Evolutionary conservation across 2,888 invertebrate species (phyloP), one percentile per base, ranked within the genome.

Genomic region (Ptychoptera albimana): DNA sequence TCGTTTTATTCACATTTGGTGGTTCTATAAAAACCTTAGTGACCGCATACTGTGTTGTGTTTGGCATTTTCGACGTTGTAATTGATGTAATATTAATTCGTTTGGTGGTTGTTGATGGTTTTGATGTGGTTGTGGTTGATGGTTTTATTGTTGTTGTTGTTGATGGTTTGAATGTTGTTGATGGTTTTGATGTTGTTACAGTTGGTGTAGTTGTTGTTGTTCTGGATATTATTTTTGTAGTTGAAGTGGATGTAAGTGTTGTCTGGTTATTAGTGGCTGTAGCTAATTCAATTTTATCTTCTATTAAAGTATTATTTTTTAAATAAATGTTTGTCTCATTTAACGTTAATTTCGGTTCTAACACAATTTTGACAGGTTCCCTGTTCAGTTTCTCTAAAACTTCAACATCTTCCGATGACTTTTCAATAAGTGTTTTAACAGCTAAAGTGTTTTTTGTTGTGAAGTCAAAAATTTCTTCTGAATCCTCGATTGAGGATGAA

Each of bases 121-220:
- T 38, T 9, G 44, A 35, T 2, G 39, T 46, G 1, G 42, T 35
- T 2, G 42, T 45, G 1, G 49, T 36, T 5, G 50, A 45, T 9
- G 46, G 36, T 16, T 9, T 43, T 44, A 23, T 15, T 34, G 6
- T 41, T 23, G 36, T 36, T 12, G 34, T 34, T 9, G 34, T 35
- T 3, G 8, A 12, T 42, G 23, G 8, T 16, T n/a, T 16, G 9
- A n/a, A 9, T 37, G 31, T 14, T 8, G 37, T 15, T 7, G 36
- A 29, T 11, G 43, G 15, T 6, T 52, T 52, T 14, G 49, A 53
- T 11, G 45, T 39, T 1, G 44, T 16, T 10, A 41, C 37, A 15
- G 37, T 1, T 49, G 51, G 45, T 9, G 47, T 39, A 13, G n/a
- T 43, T 43, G 37, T 14, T 14, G 13, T 43, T 29, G 39, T 4